Evolutionary conservation across 2,888 invertebrate genomes (phyloP).

Genomic region (Deroplatys truncata): DNA sequence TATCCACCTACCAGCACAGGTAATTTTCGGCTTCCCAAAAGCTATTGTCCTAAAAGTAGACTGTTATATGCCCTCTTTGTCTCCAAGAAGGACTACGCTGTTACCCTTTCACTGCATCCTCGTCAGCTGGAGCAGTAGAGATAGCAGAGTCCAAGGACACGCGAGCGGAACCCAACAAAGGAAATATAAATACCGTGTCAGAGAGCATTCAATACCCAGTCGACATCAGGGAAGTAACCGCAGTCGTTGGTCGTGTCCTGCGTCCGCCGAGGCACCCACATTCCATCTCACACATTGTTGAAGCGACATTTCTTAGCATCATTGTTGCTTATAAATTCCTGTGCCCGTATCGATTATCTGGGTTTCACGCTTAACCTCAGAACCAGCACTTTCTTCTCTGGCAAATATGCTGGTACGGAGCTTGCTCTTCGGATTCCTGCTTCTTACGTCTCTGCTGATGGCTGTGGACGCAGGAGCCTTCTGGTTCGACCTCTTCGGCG

Average conservation of each 20-base stretch:
- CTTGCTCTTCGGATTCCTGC: background rate
- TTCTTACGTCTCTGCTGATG: constrained; percentile 1
- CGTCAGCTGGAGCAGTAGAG: background rate
- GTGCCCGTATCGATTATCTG: too few relatives aligned
- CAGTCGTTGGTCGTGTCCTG: background rate
- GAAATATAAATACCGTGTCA: background rate
- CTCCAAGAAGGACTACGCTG: background rate
- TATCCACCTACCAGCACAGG: too few relatives aligned
- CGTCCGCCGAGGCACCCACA: background rate
- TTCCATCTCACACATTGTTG: background rate
- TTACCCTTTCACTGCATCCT: background rate
- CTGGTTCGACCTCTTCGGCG: constrained; percentile 23
- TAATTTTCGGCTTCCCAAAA: too few relatives aligned
- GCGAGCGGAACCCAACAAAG: background rate
- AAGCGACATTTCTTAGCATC: too few relatives aligned
- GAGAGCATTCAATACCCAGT: background rate
- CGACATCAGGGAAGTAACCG: background rate
- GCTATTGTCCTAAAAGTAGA: background rate
- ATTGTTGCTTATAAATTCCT: too few relatives aligned
- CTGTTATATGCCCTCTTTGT: background rate
- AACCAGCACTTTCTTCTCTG: background rate
- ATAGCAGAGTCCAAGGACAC: background rate
- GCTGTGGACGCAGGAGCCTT: constrained; percentile 7
- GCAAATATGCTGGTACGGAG: background rate
- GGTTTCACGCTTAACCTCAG: background rate